Evolutionary conservation across 2,113 vertebrate species (phyloP).

Genomic region (Chascanopsetta lugubris): DNA sequence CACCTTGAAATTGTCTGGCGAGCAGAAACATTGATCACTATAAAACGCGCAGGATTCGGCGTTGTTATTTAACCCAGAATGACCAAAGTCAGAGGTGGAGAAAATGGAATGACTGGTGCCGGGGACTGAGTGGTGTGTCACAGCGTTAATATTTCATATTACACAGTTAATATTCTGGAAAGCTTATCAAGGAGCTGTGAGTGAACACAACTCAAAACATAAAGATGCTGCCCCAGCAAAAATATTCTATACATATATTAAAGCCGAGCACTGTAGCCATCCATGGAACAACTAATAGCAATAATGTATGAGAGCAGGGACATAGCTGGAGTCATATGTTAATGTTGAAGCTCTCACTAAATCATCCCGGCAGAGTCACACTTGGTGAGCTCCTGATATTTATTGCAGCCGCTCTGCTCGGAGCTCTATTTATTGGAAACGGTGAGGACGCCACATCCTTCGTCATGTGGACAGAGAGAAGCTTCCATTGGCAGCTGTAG

Average conservation of each 20-base stretch:
- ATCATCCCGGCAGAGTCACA: constrained; percentile 24
- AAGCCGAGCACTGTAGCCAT: constrained; percentile 28
- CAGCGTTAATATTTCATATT: constrained; percentile 28
- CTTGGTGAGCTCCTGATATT: constrained; percentile 23
- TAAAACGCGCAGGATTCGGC: constrained; percentile 49
- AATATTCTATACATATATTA: constrained; percentile 22
- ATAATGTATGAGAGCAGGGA: constrained; percentile 32
- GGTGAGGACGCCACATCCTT: constrained; percentile 21
- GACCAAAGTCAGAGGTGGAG: constrained; percentile 13
- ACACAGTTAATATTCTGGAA: constrained; percentile 24
- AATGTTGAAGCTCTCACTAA: constrained; percentile 30
- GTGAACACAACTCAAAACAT: constrained; percentile 48
- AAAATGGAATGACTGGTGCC: constrained; percentile 5
- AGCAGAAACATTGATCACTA: constrained; percentile 60
- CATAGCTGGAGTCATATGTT: constrained; percentile 45
- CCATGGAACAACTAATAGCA: constrained; percentile 21
- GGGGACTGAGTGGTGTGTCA: constrained; percentile 8
- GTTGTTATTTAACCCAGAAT: constrained; percentile 40
- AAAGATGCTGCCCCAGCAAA: constrained; percentile 36
- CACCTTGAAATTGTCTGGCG: constrained; percentile 55
- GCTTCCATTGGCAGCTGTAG: constrained; percentile 8
- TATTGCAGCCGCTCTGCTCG: constrained; percentile 27
- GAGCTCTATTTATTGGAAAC: constrained; percentile 15
- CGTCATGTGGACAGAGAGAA: constrained; percentile 17
- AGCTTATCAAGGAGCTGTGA: constrained; percentile 25